Base-by-base conservation (phyloP, 2,113 vertebrate genomes). In the Tretioscincus oriximinensis region DNA sequence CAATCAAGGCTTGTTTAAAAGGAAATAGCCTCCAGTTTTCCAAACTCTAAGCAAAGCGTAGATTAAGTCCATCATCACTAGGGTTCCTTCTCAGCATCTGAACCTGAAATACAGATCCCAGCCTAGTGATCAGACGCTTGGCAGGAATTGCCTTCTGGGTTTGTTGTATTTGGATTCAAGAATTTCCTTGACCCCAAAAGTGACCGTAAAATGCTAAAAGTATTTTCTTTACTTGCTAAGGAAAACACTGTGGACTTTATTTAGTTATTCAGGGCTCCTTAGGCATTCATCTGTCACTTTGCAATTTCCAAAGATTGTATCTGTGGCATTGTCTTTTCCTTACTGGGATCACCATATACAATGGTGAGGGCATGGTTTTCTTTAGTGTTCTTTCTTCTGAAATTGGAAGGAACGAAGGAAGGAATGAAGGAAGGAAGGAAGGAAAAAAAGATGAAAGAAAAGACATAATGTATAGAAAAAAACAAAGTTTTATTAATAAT, bases 211-310 rank as follows among this genome's bases (percentile, higher is more conserved):
- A 92, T 21, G 84, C 89, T 92, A 88, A 85, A 94, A 92, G 91
- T 95, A 89, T 94, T 96, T 95, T 95, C 91, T 94, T 95, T 94
- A 90, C 91, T 94, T 88, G 88, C 87, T 89, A 93, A 93, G 94
- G 89, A 92, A 94, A 94, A 93, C 90, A 94, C 88, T 87, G 88
- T 83, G 79, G 81, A 78, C 87, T 90, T 90, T 82, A 85, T 91
- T 90, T 91, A 90, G 90, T 92, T 91, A 92, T 92, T 90, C 79
- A 70, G 92, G 91, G 84, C 90, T 91, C 83, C 86, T 90, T 85
- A 85, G 87, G 87, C 85, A 28, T 86, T 90, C 87, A 90, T 80
- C 70, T 86, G 86, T 88, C 87, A 80, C 90, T 91, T 87, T 80
- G n/a, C 85, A 90, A 90, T 90, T 94, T 93, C 90, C 69, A 81